Evolutionary conservation across 2,888 invertebrate species (phyloP).

Genomic region (Sericinus montela): DNA sequence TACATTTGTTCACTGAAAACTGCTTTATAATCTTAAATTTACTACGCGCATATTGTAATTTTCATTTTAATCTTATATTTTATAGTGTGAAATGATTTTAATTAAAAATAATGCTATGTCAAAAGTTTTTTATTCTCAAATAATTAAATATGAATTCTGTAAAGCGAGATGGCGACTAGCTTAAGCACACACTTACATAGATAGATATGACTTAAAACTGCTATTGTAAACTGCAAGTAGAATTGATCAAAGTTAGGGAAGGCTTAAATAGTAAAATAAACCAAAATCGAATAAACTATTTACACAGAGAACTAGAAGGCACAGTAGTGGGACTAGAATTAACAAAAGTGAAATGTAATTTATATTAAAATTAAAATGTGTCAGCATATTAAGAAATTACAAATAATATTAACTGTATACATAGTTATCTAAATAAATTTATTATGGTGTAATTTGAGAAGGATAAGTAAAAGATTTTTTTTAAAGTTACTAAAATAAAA

Average conservation of each 20-base stretch:
- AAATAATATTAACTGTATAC: no score
- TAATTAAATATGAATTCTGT: background rate
- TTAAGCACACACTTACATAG: background rate
- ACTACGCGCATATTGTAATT: background rate
- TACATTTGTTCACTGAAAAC: slow-evolving; percentile 1
- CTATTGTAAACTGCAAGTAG: slow-evolving; percentile 26
- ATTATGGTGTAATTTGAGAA: no score
- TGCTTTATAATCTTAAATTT: background rate
- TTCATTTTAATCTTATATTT: background rate
- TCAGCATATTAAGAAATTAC: background rate
- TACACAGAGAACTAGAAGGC: slow-evolving; percentile 73
- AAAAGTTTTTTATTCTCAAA: no score
- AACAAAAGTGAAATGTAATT: slow-evolving; percentile 15
- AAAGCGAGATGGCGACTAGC: background rate
- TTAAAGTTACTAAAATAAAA: background rate
- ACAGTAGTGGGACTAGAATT: slow-evolving; percentile 55
- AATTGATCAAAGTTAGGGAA: slow-evolving; percentile 29
- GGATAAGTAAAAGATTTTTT: no score
- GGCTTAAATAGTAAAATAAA: slow-evolving; percentile 17
- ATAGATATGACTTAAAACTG: slow-evolving; percentile 7
- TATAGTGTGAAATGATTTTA: background rate
- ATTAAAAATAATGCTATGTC: background rate
- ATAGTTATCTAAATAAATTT: background rate
- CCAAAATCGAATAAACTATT: slow-evolving; percentile 40
- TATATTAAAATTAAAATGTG: slow-evolving; percentile 6